phyloP scores from a whole-genome alignment of 1,140 invertebrate genomes.

The Dendrolimus punctatus region DNA sequence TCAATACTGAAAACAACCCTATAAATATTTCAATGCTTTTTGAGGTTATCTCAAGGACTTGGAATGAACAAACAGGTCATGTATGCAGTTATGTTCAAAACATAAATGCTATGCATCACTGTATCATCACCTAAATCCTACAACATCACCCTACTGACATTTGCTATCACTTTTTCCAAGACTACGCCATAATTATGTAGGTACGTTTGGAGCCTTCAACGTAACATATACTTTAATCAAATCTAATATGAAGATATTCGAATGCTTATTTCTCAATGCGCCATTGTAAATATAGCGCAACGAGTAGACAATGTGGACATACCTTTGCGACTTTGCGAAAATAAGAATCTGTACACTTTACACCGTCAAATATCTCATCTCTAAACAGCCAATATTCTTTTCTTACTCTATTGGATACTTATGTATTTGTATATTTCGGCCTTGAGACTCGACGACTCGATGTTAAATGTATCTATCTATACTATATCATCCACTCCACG shows the following conservation, averaged over 20 bases:
- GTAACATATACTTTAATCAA: slow-evolving; percentile 1
- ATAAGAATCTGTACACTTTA: no score
- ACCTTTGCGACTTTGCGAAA: no score
- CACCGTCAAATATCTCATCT: slow-evolving; percentile 28
- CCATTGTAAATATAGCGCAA: slow-evolving; percentile 3
- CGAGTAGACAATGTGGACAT: neutral
- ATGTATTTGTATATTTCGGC: slow-evolving; percentile 65
- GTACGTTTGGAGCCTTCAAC: slow-evolving; percentile 3
- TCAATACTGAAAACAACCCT: slow-evolving; percentile 2
- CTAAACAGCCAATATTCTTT: slow-evolving; percentile 45
- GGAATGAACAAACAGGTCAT: no score
- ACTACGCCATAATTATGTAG: slow-evolving; percentile 1
- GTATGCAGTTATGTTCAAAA: no score
- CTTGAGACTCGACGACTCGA: slow-evolving; percentile 63
- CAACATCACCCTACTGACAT: no score
- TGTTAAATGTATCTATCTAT: slow-evolving; percentile 59
- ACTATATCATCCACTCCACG: slow-evolving; percentile 61
- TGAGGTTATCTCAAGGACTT: slow-evolving; percentile 62
- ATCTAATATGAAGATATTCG: slow-evolving; percentile 4
- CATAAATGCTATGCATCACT: no score
- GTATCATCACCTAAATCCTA: no score
- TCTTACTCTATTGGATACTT: slow-evolving; percentile 44
- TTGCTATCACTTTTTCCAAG: neutral
- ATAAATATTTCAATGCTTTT: slow-evolving; percentile 18
- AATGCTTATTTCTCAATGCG: slow-evolving; percentile 5